Evolutionary conservation across 2,797 vertebrate genomes (phyloP).

Genomic region (Delichon dasypus): DNA sequence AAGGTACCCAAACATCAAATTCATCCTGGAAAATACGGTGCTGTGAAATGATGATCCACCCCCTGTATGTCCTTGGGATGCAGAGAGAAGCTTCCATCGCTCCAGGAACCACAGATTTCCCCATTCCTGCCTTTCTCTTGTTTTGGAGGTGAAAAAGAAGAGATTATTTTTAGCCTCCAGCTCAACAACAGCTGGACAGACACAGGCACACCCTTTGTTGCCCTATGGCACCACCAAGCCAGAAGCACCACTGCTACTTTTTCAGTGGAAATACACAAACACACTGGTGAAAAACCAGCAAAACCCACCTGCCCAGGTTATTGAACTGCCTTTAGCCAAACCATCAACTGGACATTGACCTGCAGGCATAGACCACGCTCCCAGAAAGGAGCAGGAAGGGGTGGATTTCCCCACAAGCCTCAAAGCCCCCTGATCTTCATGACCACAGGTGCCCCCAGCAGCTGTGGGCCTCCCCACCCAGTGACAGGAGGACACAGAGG

Average conservation of each 20-base stretch:
- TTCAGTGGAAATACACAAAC: neutral
- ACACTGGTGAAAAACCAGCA: neutral
- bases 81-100: neutral
- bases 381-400: neutral
- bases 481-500: neutral
- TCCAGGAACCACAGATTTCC: neutral
- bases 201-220: neutral
- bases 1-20: neutral
- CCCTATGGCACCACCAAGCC: neutral
- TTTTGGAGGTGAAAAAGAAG: neutral
- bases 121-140: neutral
- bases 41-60: neutral
- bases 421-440: fast-evolving
- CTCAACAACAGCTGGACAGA: neutral
- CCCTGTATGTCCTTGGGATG: neutral
- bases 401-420: fast-evolving
- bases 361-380: neutral
- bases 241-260: neutral
- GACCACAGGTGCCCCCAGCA: neutral
- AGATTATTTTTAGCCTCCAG: neutral
- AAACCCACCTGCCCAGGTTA: neutral
- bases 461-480: fast-evolving
- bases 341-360: fast-evolving
- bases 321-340: neutral
- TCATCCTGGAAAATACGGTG: neutral